Evolutionary conservation across 23 tunicate genomes (phyloP), one percentile per base, ranked within the genome.

Genomic region (Phallusia fumigata): DNA sequence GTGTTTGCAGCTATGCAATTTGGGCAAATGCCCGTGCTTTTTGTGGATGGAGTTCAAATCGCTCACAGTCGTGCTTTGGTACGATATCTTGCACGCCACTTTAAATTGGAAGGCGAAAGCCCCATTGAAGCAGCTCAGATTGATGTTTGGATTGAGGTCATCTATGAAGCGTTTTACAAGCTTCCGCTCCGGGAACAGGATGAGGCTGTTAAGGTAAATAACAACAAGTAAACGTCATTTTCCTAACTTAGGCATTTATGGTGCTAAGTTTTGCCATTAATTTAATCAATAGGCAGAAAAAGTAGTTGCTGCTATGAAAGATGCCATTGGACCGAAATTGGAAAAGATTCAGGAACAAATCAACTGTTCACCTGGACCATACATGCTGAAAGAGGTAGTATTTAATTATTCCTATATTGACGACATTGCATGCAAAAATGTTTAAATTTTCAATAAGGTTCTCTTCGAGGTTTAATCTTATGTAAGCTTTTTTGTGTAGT

Each of bases 11-110:
- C 75, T 12, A 84, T 84, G 87, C 52, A 75, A 22, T 84, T 84
- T 33, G 76, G 76, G 33, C 50, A 76, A 53, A 58, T 84, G 81
- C 87, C 87, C 1, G 87, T 84, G 52, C 36, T 84, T 21, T 84
- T 84, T 58, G 81, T 84, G 16, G 87, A 84, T 58, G 87, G 87
- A 10, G 87, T 75, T 18, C 87, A 84, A 76, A 84, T 84, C 34
- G 87, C 87, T 3, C 81, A 84, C 87, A 84, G 87, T 30, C 81
- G 87, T 31, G 75, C 87, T 50, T 12, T 76, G 5, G 31, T 52
- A 24, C 87, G 87, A 13, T 84, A 52, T 35, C 30, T 84, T 19
- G 81, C 87, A 18, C 75, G 81, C 35, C 74, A 84, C 33, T 76
- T 76, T 36, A 76, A 76, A 18, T 32, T 76, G 50, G 81, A 76